Percentiles rank a stretch among this genome's conserved stretches.
Evolutionary conservation across 2,113 vertebrate species (phyloP).

Genomic region (Mobula birostris): DNA sequence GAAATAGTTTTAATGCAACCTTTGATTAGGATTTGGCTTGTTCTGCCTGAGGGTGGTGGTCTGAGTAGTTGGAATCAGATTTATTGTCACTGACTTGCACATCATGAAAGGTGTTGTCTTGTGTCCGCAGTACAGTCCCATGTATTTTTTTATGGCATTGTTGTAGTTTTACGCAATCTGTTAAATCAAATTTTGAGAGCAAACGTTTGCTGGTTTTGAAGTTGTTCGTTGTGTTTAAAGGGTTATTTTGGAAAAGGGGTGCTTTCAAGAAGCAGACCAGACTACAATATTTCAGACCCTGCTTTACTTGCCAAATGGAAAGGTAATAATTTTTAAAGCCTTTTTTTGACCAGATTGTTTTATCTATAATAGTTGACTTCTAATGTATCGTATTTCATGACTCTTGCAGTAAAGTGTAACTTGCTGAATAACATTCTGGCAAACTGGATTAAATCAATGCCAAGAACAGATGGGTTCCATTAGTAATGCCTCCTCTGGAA

Average conservation of each 20-base stretch:
- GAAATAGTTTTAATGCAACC: neutral
- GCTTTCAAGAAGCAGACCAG: conserved; percentile 77
- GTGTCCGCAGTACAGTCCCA: too few relatives aligned
- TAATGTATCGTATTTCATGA: neutral
- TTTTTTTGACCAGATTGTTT: too few relatives aligned
- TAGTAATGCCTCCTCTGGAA: neutral
- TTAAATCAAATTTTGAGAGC: neutral
- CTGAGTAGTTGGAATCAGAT: neutral
- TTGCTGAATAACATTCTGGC: neutral
- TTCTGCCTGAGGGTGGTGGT: neutral
- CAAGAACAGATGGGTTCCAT: neutral
- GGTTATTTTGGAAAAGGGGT: conserved; percentile 92
- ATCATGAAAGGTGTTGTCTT: too few relatives aligned
- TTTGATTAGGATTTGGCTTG: neutral
- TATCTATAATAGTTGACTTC: neutral
- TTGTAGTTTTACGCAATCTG: neutral
- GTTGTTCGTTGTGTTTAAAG: conserved; percentile 49
- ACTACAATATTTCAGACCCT: conserved; percentile 65
- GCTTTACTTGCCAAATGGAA: conserved; percentile 60
- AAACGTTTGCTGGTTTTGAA: neutral
- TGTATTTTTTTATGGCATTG: neutral
- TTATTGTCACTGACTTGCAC: too few relatives aligned
- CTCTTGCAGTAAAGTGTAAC: too few relatives aligned
- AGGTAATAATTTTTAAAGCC: conserved; percentile 51
- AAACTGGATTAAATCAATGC: neutral